Base-by-base conservation (phyloP, 1,140 invertebrate species). In the Subanguina moxae region DNA sequence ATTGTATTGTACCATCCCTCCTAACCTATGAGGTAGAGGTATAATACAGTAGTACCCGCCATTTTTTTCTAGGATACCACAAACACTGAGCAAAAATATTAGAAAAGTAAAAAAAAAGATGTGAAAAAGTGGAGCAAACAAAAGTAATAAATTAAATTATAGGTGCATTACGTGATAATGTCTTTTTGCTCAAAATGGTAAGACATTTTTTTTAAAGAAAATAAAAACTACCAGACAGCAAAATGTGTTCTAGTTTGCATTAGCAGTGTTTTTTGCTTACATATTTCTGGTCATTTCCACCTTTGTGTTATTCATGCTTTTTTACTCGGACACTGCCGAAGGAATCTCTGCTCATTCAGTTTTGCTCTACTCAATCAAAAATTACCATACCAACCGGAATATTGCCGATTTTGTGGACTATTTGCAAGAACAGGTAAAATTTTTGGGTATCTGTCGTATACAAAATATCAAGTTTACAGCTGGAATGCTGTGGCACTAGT, bases 401-500 rank as follows among this genome's bases (percentile, higher is more conserved):
- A 43, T 78, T 48, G 78, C 77, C 17, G 78, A 80, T 58, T 66
- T 82, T 63, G 71, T 82, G 23, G 80, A 82, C 62, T 82, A 82
- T 62, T 8, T 82, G 25, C 78, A 79, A 68, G 79, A 82, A 59
- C 75, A 80, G 43, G 77, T 78, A 21, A 30, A 21, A 7, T n/a
- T 57, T 3, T 19, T 30, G 17, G 21, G 1, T 38, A 9, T 28
- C 13, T 0, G 23, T 19, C 25, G 13, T 38, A 38, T 11, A 68
- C 23, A 23, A 23, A 69, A 69, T 56, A 8, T 11, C 71, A 52
- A 42, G 9, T 56, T 19, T 80, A 67, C 25, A 82, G 80, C 57
- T 82, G 19, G 79, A 82, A 72, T 82, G 80, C 56, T 82, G 80
- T 71, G 80, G 80, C 19, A 80, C 72, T 11, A 80, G 76, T 15